These are phyloP conservation scores for Drosophila mimica DNA, from an alignment of 2,888 invertebrate species.

Conservation along the genomic window DNA sequence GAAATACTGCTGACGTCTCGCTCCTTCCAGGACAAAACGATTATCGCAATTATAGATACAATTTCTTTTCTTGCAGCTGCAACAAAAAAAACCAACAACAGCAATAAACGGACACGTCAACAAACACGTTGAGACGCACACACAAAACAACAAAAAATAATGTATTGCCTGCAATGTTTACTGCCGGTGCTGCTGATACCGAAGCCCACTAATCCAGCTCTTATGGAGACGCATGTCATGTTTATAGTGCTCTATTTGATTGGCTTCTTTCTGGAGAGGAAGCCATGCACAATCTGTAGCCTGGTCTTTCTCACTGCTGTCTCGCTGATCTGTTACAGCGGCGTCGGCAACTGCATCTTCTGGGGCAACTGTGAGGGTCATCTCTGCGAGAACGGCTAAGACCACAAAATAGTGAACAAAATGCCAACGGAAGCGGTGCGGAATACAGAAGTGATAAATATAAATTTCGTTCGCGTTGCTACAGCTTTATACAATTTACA, in stretches of 20 bases:
- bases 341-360: slow-evolving; percentile 97
- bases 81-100: slow-evolving; percentile 7
- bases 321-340: slow-evolving; percentile 97
- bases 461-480: slow-evolving; percentile 52
- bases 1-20: slow-evolving; percentile 52
- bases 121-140: neutral
- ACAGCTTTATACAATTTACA: slow-evolving; percentile 57
- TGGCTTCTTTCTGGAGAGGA: slow-evolving; percentile 98
- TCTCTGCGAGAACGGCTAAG: slow-evolving; percentile 86
- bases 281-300: slow-evolving; percentile 98
- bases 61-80: slow-evolving; percentile 18
- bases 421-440: slow-evolving; percentile 37
- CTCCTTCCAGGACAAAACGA: slow-evolving; percentile 34
- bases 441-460: slow-evolving; percentile 34
- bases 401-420: slow-evolving; percentile 8
- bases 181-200: slow-evolving; percentile 98
- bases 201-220: slow-evolving; percentile 97
- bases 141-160: slow-evolving; percentile 79
- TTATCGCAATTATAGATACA: slow-evolving; percentile 36
- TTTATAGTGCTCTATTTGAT: slow-evolving; percentile 98
- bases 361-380: slow-evolving; percentile 93
- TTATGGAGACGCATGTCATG: slow-evolving; percentile 98
- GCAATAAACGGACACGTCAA: slow-evolving; percentile 48
- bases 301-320: slow-evolving; percentile 97
- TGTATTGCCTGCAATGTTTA: slow-evolving; percentile 99